A percentile compares a stretch with the other conserved stretches of the same genome.
These are phyloP conservation scores for Eumacrocentrus americanus DNA, from an alignment of 2,888 invertebrate species.

Conservation along the genomic window DNA sequence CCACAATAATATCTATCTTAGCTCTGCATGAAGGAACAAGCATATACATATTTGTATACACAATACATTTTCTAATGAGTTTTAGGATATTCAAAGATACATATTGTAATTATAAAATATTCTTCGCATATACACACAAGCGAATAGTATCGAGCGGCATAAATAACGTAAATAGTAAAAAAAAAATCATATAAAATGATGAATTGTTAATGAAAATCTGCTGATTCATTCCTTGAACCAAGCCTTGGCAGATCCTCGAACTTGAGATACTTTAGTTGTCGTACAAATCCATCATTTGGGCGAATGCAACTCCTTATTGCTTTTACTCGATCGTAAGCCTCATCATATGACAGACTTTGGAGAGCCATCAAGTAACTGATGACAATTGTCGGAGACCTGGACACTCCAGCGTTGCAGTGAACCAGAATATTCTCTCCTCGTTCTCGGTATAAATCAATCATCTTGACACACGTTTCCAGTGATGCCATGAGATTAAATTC, in stretches of 20 bases:
- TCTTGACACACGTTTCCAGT: slow-evolving; percentile 66
- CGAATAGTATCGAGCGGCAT: slow-evolving; percentile 25
- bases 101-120: slow-evolving; percentile 36
- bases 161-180: slow-evolving; percentile 5
- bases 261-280: slow-evolving; percentile 65
- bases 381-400: slow-evolving; percentile 79
- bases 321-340: slow-evolving; percentile 74
- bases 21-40: background rate
- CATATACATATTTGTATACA: slow-evolving; percentile 19
- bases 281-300: slow-evolving; percentile 82
- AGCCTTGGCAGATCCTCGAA: too few species aligned
- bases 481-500: slow-evolving; percentile 67
- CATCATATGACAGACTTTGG: slow-evolving; percentile 65
- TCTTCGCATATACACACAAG: slow-evolving; percentile 30
- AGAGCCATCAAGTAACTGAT: slow-evolving; percentile 81
- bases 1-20: background rate
- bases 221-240: background rate
- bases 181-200: slow-evolving; percentile 1
- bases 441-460: slow-evolving; percentile 69
- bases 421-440: slow-evolving; percentile 70
- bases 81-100: slow-evolving; percentile 33
- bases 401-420: slow-evolving; percentile 93
- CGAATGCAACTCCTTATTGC: slow-evolving; percentile 71
- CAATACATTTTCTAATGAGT: slow-evolving; percentile 35
- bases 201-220: background rate